phyloP scores from a whole-genome alignment of 2,888 invertebrate genomes.

The Uropetala carovei region DNA sequence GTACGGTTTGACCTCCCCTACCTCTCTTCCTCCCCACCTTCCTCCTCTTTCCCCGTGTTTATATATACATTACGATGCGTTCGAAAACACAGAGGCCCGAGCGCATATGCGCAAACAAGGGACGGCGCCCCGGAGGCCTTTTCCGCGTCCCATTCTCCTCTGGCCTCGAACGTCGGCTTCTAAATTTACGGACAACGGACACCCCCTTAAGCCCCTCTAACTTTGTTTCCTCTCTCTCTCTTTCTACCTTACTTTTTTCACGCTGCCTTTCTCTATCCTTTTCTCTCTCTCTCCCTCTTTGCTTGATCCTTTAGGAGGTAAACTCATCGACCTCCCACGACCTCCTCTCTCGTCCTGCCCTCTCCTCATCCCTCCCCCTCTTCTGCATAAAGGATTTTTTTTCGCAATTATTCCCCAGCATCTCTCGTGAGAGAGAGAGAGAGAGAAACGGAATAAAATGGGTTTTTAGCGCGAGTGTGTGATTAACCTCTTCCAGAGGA shows the following conservation, averaged over 20 bases:
- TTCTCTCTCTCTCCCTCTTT: background rate
- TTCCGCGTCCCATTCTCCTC: background rate
- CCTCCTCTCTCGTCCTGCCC: too few relatives aligned
- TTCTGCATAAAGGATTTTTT: too few relatives aligned
- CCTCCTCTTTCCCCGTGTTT: background rate
- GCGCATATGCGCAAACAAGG: conserved; percentile 56
- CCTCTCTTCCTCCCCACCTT: background rate
- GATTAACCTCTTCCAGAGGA: too few relatives aligned
- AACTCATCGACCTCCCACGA: background rate
- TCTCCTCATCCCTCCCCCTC: too few relatives aligned
- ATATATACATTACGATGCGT: conserved; percentile 63
- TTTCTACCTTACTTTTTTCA: background rate
- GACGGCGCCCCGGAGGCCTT: background rate
- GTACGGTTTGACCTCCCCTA: background rate
- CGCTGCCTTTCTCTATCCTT: background rate
- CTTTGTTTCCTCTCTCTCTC: background rate
- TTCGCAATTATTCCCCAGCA: too few relatives aligned
- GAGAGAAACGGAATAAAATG: too few relatives aligned
- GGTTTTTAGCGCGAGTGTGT: too few relatives aligned
- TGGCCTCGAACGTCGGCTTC: conserved; percentile 40
- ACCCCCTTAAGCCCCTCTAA: conserved; percentile 43
- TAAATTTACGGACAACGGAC: conserved; percentile 55
- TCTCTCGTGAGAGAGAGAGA: too few relatives aligned
- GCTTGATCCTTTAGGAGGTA: conserved; percentile 45
- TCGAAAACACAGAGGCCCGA: conserved; percentile 54